phyloP scores from a whole-genome alignment of 2,113 vertebrate species.

The Furnarius figulus region DNA sequence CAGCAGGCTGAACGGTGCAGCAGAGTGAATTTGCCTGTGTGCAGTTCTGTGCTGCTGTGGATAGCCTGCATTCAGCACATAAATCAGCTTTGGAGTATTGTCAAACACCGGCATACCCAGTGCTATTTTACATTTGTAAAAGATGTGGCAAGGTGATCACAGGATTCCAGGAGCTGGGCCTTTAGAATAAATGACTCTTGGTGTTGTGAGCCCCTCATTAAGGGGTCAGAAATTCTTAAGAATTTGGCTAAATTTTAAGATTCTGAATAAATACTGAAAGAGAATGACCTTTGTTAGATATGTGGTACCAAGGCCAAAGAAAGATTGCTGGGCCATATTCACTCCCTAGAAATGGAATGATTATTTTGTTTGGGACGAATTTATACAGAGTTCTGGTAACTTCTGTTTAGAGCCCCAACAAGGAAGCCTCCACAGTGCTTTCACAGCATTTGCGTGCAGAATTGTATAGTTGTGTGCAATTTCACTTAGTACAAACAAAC shows the following conservation, averaged over 20 bases:
- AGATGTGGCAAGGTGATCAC: background rate
- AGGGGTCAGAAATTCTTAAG: background rate
- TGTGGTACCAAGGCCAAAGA: background rate
- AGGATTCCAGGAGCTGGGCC: background rate
- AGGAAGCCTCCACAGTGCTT: background rate
- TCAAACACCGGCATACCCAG: background rate
- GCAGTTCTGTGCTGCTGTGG: background rate
- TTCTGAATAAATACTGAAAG: background rate
- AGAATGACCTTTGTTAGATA: background rate
- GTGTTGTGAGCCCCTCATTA: background rate
- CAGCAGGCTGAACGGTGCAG: background rate
- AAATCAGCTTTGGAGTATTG: background rate
- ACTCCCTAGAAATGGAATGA: background rate
- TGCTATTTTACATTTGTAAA: background rate
- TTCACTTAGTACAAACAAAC: background rate
- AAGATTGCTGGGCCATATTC: background rate
- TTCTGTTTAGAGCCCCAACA: accelerated
- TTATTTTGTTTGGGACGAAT: background rate
- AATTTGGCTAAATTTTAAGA: background rate
- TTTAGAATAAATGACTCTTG: background rate
- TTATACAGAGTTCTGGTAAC: background rate
- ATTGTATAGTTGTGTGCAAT: background rate
- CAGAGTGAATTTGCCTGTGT: background rate
- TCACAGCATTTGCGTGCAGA: background rate
- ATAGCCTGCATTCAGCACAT: background rate